Percentiles rank a stretch among this genome's conserved stretches.
Evolutionary conservation across 2,888 invertebrate genomes (phyloP).

Genomic region (Tenthredo scrophulariae): DNA sequence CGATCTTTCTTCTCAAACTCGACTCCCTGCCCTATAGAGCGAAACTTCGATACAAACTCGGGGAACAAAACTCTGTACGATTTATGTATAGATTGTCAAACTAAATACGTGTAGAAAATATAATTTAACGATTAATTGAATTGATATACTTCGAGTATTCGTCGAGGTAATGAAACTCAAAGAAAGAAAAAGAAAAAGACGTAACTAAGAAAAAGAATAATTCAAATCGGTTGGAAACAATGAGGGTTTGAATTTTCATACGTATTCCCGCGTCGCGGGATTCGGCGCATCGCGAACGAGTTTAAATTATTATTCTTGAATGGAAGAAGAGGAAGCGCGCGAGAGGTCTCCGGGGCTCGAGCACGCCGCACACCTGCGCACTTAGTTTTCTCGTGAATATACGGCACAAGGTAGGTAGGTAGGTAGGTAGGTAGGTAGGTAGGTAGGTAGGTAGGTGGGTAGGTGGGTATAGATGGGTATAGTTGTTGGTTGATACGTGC

Average conservation of each 20-base stretch:
- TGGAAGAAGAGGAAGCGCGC: background rate
- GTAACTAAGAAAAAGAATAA: background rate
- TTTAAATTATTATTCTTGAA: conserved; percentile 39
- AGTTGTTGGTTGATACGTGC: conserved; percentile 10
- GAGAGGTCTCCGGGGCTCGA: background rate
- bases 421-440: conserved; percentile 2
- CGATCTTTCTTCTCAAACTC: conserved; percentile 8
- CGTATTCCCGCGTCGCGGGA: conserved; percentile 21
- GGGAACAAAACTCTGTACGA: background rate
- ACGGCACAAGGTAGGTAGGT: background rate
- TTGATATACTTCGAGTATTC: background rate
- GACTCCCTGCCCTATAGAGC: background rate
- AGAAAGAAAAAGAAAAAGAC: background rate
- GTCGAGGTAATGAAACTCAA: background rate
- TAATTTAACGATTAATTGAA: background rate
- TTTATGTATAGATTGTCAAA: background rate
- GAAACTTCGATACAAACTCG: background rate
- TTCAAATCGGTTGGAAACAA: background rate
- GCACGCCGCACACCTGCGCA: conserved; percentile 21
- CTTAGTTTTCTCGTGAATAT: conserved; percentile 5
- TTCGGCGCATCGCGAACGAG: conserved; percentile 4
- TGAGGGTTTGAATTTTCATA: background rate
- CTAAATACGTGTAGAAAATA: background rate
- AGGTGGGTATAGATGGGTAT: background rate
- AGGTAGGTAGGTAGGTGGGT: conserved; percentile 1